These are phyloP conservation scores for Malurus leucopterus DNA, from an alignment of 2,797 vertebrate species.

Conservation along the genomic window DNA sequence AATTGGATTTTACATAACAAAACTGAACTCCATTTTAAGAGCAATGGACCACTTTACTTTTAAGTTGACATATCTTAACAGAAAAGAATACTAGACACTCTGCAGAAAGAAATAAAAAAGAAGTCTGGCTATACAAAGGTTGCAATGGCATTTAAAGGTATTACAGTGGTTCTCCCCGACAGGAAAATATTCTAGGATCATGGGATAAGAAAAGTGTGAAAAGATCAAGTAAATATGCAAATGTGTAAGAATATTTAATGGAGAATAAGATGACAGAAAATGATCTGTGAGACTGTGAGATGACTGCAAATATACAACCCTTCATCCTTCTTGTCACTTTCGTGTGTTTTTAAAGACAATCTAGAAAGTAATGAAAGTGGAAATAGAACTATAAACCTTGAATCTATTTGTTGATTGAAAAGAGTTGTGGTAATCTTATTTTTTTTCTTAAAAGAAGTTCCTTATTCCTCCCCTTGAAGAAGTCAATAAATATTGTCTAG, in stretches of 20 bases:
- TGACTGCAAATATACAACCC: neutral
- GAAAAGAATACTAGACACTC: neutral
- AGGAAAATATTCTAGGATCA: neutral
- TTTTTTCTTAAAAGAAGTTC: neutral
- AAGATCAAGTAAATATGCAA: neutral
- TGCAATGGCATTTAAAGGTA: neutral
- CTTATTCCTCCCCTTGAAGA: neutral
- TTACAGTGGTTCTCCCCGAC: neutral
- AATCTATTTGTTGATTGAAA: neutral
- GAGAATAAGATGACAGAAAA: neutral
- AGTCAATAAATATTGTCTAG: neutral
- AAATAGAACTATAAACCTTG: neutral
- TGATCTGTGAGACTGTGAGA: neutral
- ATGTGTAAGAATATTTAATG: neutral
- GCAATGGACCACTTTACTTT: neutral
- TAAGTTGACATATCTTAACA: neutral
- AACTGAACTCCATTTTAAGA: neutral
- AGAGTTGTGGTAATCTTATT: neutral
- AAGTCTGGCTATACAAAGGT: neutral
- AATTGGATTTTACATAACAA: neutral
- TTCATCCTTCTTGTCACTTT: neutral
- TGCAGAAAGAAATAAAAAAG: neutral
- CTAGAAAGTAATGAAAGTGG: neutral
- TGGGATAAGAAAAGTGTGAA: neutral
- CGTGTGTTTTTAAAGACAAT: neutral